A percentile compares a stretch with the other conserved stretches of the same genome.
phyloP scores from a whole-genome alignment of 1,140 invertebrate genomes.

The Ptiloglossa arizonensis region DNA sequence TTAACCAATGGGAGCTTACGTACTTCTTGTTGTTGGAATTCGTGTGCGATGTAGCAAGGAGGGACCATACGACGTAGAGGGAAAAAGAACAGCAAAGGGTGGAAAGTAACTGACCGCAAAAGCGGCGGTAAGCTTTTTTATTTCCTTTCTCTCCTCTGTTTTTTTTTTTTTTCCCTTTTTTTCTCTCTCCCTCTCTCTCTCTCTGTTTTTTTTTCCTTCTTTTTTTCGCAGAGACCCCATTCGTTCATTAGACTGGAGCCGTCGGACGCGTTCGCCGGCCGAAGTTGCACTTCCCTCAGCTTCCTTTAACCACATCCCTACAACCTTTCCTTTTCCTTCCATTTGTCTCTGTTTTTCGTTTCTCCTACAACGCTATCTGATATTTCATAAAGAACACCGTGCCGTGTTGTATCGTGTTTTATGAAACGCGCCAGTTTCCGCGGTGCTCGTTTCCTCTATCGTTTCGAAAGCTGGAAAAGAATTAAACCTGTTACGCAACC shows the following conservation, averaged over 20 bases:
- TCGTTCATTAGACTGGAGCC: conserved; percentile 69
- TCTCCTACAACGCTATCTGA: conserved; percentile 10
- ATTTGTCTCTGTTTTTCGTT: conserved; percentile 4
- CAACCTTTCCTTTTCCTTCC: background rate
- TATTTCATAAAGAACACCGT: conserved; percentile 2
- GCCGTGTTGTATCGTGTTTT: background rate
- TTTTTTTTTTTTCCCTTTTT: no score
- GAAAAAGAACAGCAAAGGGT: conserved; percentile 40
- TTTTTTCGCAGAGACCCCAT: conserved; percentile 58
- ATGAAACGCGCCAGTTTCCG: background rate
- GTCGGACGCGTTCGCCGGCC: conserved; percentile 46
- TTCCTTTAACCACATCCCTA: conserved; percentile 31
- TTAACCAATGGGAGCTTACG: background rate
- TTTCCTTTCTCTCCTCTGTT: conserved; percentile 38
- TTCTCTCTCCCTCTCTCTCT: conserved; percentile 33
- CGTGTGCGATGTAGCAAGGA: background rate
- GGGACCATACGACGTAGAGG: background rate
- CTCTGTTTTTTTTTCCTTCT: no score
- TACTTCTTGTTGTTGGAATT: conserved; percentile 20
- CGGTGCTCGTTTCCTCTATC: background rate
- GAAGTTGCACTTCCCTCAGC: conserved; percentile 28
- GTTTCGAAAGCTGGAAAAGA: background rate
- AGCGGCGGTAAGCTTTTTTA: conserved; percentile 64
- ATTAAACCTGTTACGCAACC: background rate
- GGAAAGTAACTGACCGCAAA: conserved; percentile 69